Evolutionary conservation across 2,113 vertebrate genomes (phyloP).

Genomic region (Spermophilus dauricus): DNA sequence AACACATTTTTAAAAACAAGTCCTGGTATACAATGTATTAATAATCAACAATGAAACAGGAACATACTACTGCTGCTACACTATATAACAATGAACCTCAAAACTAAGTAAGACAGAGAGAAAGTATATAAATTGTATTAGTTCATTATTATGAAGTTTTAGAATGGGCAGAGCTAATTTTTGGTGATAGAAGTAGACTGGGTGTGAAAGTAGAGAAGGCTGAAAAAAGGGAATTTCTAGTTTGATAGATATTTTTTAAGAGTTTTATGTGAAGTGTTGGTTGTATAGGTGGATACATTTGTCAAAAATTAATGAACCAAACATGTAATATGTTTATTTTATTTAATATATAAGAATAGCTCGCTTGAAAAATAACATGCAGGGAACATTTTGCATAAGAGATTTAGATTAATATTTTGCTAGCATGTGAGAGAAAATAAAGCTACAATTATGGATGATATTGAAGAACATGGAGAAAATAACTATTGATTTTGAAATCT

Average conservation of each 20-base stretch:
- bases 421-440: neutral
- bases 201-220: neutral
- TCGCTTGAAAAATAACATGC: neutral
- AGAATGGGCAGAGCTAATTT: neutral
- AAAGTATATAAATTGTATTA: neutral
- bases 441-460: neutral
- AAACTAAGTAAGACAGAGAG: neutral
- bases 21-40: neutral
- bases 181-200: neutral
- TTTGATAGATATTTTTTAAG: neutral
- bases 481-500: neutral
- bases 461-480: neutral
- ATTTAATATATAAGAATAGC: neutral
- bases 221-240: neutral
- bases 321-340: neutral
- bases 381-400: neutral
- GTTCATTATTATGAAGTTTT: neutral
- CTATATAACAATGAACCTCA: neutral
- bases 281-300: neutral
- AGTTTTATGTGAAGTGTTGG: neutral
- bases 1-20: constrained; percentile 57
- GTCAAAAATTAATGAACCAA: neutral
- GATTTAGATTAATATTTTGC: neutral
- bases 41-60: neutral
- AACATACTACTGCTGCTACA: neutral